Conservation (phyloP, 2,888 invertebrate genomes). For the Harpalus rufipes region DNA sequence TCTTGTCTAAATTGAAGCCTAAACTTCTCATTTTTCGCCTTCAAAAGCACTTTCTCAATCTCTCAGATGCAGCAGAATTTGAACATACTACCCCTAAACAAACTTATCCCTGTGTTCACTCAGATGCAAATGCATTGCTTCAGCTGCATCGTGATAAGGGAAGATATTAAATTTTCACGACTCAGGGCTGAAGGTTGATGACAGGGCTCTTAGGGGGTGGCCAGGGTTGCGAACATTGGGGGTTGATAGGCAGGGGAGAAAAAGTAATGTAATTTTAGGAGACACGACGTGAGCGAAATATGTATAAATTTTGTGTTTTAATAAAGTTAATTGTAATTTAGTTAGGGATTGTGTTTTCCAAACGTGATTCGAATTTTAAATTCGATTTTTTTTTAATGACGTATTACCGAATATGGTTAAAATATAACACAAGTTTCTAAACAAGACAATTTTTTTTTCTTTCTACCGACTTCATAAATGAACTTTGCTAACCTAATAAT, state of each 20-base stretch:
- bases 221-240: not conserved
- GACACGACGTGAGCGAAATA: not conserved
- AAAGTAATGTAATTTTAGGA: constrained; percentile 36
- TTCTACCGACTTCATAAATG: no score
- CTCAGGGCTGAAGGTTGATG: constrained; percentile 21
- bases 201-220: constrained; percentile 3
- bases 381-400: not conserved
- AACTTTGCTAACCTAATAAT: no score
- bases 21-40: not conserved
- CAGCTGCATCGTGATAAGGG: constrained; percentile 35
- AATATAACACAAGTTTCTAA: no score
- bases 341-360: not conserved
- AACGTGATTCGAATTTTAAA: not conserved
- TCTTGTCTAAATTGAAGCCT: not conserved
- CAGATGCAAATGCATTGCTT: constrained; percentile 22
- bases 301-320: constrained; percentile 20
- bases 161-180: constrained; percentile 49
- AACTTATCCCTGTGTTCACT: constrained; percentile 4
- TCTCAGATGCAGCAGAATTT: not conserved
- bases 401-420: no score
- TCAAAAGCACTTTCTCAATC: not conserved
- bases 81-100: not conserved
- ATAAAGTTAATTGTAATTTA: constrained; percentile 12
- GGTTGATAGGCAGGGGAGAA: not conserved
- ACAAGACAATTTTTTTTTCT: no score